phyloP scores from a whole-genome alignment of 2,888 invertebrate species.

The Trichopoda pennipes region DNA sequence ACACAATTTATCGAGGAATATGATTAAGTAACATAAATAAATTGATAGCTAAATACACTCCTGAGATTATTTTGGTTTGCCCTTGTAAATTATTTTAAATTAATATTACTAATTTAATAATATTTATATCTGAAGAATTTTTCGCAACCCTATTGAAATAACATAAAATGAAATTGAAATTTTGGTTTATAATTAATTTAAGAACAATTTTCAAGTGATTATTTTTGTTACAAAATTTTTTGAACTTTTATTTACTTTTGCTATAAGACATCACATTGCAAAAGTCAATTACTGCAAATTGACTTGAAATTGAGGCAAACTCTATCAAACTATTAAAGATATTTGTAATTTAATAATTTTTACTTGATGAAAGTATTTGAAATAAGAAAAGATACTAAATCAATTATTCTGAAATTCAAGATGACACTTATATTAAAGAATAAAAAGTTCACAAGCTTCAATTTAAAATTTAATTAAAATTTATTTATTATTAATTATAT shows the following conservation, averaged over 20 bases:
- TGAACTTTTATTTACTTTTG: constrained; percentile 30
- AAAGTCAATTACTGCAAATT: constrained; percentile 45
- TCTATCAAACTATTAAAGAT: constrained; percentile 5
- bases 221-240: not conserved
- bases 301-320: constrained; percentile 3
- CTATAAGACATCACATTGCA: constrained; percentile 4
- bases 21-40: no score
- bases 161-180: not conserved
- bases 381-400: constrained; percentile 9
- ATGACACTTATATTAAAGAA: no score
- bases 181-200: constrained; percentile 31
- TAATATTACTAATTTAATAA: no score
- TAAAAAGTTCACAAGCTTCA: no score
- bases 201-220: constrained; percentile 7
- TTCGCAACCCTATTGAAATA: no score
- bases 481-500: no score
- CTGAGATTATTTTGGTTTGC: no score
- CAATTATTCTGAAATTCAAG: constrained; percentile 12
- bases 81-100: no score
- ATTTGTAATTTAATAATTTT: constrained; percentile 20
- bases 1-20: no score
- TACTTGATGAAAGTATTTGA: constrained; percentile 1
- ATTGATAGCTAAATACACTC: no score
- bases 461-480: no score
- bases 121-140: no score